phyloP scores from a whole-genome alignment of 2,888 invertebrate genomes.

The Syrphus vitripennis region DNA sequence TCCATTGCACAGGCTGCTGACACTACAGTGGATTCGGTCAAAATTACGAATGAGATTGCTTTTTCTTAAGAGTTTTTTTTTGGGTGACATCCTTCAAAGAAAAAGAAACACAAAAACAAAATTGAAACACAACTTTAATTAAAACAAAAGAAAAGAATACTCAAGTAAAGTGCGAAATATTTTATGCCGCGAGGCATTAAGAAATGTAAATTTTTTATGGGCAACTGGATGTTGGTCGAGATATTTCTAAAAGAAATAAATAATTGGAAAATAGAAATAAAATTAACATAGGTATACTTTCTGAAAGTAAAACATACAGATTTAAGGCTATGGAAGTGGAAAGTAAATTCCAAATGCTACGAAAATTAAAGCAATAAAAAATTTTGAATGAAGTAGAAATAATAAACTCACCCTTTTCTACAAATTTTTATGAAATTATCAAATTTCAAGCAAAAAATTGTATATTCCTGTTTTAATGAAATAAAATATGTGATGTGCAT shows the following conservation, averaged over 20 bases:
- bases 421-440: no score
- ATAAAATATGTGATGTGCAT: no score
- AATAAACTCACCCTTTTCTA: no score
- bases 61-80: not conserved
- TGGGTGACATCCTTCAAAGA: slow-evolving; percentile 3
- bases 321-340: no score
- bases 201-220: slow-evolving; percentile 46
- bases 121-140: slow-evolving; percentile 56
- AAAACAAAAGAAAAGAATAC: slow-evolving; percentile 38
- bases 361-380: no score
- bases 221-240: not conserved
- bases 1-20: slow-evolving; percentile 39
- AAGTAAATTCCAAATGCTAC: no score
- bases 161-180: not conserved
- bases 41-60: slow-evolving; percentile 62
- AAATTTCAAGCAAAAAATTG: no score
- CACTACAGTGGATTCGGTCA: slow-evolving; percentile 49
- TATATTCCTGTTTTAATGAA: no score
- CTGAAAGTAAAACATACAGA: no score
- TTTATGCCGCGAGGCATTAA: not conserved
- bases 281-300: slow-evolving; percentile 30
- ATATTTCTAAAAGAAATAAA: not conserved
- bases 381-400: no score
- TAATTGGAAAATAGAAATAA: slow-evolving; percentile 18
- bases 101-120: slow-evolving; percentile 24